Percentiles rank a stretch among this genome's conserved stretches.
Conservation (phyloP, 1,140 invertebrate species). For the Papilio xuthus region DNA sequence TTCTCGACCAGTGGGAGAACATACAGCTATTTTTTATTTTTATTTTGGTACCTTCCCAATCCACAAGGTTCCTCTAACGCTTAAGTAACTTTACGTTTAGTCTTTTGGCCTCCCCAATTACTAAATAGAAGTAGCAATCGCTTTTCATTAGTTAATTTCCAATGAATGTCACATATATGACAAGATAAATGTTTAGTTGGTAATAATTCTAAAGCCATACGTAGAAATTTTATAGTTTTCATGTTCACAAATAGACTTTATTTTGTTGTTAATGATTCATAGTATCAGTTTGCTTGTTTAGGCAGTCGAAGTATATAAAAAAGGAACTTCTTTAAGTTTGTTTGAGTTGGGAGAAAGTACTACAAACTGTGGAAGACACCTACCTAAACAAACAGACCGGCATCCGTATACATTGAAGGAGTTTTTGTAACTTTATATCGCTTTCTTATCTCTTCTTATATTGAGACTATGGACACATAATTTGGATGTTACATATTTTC, state of each 20-base stretch:
- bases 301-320: slow-evolving; percentile 19
- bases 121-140: too few species aligned
- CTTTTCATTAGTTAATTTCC: too few species aligned
- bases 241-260: neutral
- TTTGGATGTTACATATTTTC: neutral
- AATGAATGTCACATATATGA: too few species aligned
- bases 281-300: neutral
- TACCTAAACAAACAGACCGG: slow-evolving; percentile 12
- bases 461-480: neutral
- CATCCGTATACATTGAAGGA: neutral
- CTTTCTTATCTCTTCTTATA: neutral
- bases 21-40: too few species aligned
- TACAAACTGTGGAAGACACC: slow-evolving; percentile 19
- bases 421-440: neutral
- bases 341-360: slow-evolving; percentile 15
- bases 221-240: too few species aligned
- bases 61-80: too few species aligned
- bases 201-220: too few species aligned
- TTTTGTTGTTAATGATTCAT: slow-evolving; percentile 18
- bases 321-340: slow-evolving; percentile 16
- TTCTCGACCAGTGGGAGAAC: too few species aligned
- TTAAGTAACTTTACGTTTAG: too few species aligned
- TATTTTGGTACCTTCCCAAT: too few species aligned
- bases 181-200: too few species aligned
- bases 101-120: too few species aligned